Evolutionary conservation across 2,888 invertebrate genomes (phyloP), one percentile per base, ranked within the genome.

Genomic region (Stenodema calcarata): DNA sequence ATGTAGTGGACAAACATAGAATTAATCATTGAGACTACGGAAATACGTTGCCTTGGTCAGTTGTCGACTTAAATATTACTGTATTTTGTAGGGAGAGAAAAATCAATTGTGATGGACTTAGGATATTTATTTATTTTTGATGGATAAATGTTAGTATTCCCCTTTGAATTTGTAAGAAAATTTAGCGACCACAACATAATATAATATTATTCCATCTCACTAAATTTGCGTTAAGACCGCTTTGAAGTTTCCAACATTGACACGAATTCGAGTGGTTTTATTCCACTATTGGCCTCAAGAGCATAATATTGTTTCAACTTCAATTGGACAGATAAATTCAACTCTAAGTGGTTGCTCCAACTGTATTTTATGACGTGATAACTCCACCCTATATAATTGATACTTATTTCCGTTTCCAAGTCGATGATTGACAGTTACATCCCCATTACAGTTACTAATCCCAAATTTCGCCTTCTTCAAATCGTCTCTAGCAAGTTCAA

Each of bases 31-130:
- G 78, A 78, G 78, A 78, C 78, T 78, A 78, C 78, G 27, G 78
- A 44, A 78, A 44, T 41, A 23, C 41, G 78, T 78, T 78, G 78
- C 78, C 78, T 78, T 78, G 78, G 78, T 78, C 78, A 78, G 78
- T 78, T 44, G 44, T 44, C 44, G 44, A 78, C 78, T 35, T 73
- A 35, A n/a, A 73, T 73, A 35, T 73, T 73, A 73, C 28, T 23
- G 18, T 73, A 73, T 73, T 35, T 73, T 41, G 18, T 73, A 35
- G 73, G 18, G 7, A 73, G 18, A 73, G 35, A 30, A 73, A 4
- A 28, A n/a, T 28, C 23, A 69, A 6, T 50, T 6, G n/a, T 50
- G 35, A 35, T 50, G 50, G n/a, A 6, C n/a, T 16, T 50, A 50
- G 16, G 50, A 16, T 50, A 50, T 50, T 50, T 50, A 27, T 62